Base-by-base conservation (phyloP, 2,888 invertebrate species). In the Campoplex nolae region DNA sequence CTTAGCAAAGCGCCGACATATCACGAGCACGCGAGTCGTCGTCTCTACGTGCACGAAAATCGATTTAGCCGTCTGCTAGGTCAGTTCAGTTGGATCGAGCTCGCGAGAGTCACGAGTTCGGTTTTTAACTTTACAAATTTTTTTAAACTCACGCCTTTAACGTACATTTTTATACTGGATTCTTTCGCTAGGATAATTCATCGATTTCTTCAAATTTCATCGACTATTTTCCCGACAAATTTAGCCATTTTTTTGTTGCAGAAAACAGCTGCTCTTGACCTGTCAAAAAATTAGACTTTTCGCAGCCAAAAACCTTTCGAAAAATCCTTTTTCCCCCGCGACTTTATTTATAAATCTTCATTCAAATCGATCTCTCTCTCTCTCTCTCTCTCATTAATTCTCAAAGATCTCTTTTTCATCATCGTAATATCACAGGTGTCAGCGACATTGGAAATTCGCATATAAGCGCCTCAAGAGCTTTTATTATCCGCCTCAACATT, bases 71-170 rank as follows among this genome's bases (percentile, higher is more conserved):
- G 23, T 76, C 48, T 32, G 58, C 45, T 79, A 79, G 79, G 79
- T 79, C 79, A 79, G 79, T 70, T 45, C 48, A 79, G 71, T 32
- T 35, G 58, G 45, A 71, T 58, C 56, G 54, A 79, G 16, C 68
- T 32, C n/a, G 38, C 13, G 51, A 48, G 54, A 42, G 42, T 70
- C 56, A 45, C 45, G 18, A 58, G 18, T 58, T 70, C 58, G 45
- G 45, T 58, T 77, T 56, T 65, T 23, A 13, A 35, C 35, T 62
- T 18, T 45, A 45, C 18, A 32, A 7, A 3, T 76, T 16, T 23
- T 45, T 62, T 0, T 23, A 23, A 23, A 62, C 16, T 42, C 13
- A 38, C 56, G 32, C 32, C 18, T 48, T 51, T 3, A 51, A 70
- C 42, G 6, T 68, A 9, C 11, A 23, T 68, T 68, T 42, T 8